A percentile compares a stretch with the other conserved stretches of the same genome.
Evolutionary conservation across 1,140 invertebrate genomes (phyloP).

Genomic region (Centruroides vittatus): DNA sequence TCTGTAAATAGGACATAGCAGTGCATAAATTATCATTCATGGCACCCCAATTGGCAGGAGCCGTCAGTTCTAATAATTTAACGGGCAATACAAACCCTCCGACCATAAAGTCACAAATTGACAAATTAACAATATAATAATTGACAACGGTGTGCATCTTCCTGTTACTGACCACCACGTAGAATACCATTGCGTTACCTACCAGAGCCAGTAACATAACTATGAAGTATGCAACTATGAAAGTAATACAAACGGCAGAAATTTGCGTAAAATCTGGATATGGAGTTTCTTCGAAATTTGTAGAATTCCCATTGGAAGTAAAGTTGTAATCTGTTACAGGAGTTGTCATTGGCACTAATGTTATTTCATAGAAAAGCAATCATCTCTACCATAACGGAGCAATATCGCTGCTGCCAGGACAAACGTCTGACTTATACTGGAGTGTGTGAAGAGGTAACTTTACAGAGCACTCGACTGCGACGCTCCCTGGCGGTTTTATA

Average conservation of each 20-base stretch:
- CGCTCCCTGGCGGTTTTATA: too few species aligned
- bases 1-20: constrained; percentile 29
- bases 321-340: too few species aligned
- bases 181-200: constrained; percentile 26
- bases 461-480: too few species aligned
- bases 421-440: too few species aligned
- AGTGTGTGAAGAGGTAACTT: too few species aligned
- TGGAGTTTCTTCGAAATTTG: too few species aligned
- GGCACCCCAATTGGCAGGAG: constrained; percentile 28
- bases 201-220: constrained; percentile 29
- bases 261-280: constrained; percentile 23
- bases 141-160: constrained; percentile 38
- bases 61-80: constrained; percentile 34
- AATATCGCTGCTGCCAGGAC: too few species aligned
- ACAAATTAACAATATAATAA: constrained; percentile 38
- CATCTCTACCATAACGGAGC: too few species aligned
- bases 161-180: constrained; percentile 26
- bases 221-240: constrained; percentile 27
- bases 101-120: constrained; percentile 33
- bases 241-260: constrained; percentile 18
- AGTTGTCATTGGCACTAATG: too few species aligned
- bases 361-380: too few species aligned
- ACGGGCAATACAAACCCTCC: constrained; percentile 34
- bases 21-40: constrained; percentile 31
- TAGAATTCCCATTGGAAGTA: too few species aligned